A percentile compares a stretch with the other conserved stretches of the same genome.
phyloP scores from a whole-genome alignment of 2,113 vertebrate species.

The Macrotis lagotis region DNA sequence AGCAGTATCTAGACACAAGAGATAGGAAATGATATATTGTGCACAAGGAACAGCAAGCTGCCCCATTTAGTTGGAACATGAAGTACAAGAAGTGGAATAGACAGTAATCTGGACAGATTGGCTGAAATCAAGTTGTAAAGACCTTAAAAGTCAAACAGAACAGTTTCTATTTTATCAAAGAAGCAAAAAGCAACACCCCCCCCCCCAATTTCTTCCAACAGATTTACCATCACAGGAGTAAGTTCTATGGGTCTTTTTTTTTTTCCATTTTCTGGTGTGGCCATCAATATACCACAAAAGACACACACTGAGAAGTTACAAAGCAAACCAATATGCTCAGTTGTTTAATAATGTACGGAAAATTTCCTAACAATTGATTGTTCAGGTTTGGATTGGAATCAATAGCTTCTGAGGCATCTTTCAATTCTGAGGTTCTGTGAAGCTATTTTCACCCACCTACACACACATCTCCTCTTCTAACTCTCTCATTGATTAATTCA shows the following conservation, averaged over 20 bases:
- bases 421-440: background rate
- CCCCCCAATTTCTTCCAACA: background rate
- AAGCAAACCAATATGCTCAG: background rate
- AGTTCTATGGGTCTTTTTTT: background rate
- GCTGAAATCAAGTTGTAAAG: background rate
- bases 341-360: background rate
- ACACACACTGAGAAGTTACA: background rate
- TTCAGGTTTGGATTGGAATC: background rate
- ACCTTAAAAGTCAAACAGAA: background rate
- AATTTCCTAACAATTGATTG: background rate
- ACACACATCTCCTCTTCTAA: background rate
- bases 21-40: background rate
- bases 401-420: background rate
- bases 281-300: background rate
- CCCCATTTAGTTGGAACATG: background rate
- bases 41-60: background rate
- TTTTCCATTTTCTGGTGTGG: background rate
- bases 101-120: background rate
- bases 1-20: background rate
- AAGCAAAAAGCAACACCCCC: background rate
- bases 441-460: slow-evolving; percentile 30
- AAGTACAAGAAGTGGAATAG: background rate
- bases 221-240: background rate
- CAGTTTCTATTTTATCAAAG: background rate
- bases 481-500: slow-evolving; percentile 42